phyloP scores from a whole-genome alignment of 2,113 vertebrate genomes.

The Morone chrysops region DNA sequence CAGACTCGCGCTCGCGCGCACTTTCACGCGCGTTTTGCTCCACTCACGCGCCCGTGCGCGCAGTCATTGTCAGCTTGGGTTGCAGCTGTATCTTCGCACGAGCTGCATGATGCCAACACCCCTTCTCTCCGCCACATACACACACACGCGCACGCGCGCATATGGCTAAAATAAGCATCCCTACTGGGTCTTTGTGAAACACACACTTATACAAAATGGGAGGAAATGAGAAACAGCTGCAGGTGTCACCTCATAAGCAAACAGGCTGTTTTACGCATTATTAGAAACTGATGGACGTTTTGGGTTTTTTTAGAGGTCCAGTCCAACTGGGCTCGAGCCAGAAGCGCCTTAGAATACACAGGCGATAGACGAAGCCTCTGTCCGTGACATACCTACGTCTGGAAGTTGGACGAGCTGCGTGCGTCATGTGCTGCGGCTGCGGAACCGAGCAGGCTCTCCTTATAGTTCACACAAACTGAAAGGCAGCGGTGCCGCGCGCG shows the following conservation, averaged over 20 bases:
- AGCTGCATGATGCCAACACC: conserved; percentile 56
- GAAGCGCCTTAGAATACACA: conserved; percentile 34
- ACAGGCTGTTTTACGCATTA: conserved; percentile 38
- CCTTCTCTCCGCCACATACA: not conserved
- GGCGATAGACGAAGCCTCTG: conserved; percentile 34
- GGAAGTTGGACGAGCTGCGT: conserved; percentile 74
- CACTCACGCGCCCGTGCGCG: conserved; percentile 52
- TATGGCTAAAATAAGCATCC: conserved; percentile 33
- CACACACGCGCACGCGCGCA: not conserved
- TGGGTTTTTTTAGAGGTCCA: not conserved
- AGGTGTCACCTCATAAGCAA: not conserved
- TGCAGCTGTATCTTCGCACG: conserved; percentile 70
- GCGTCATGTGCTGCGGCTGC: conserved; percentile 83
- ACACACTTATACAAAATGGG: not conserved
- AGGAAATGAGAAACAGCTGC: not conserved
- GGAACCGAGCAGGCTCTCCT: conserved; percentile 75
- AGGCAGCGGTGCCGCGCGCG: conserved; percentile 53
- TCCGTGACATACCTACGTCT: conserved; percentile 53
- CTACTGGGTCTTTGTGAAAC: conserved; percentile 22
- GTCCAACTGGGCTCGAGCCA: conserved; percentile 25
- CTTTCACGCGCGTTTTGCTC: conserved; percentile 46
- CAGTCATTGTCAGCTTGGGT: conserved; percentile 64
- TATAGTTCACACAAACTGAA: conserved; percentile 75
- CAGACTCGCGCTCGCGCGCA: conserved; percentile 30
- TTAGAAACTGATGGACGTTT: not conserved